Percentiles rank a stretch among this genome's conserved stretches.
These are phyloP conservation scores for Lepidothrix coronata DNA, from an alignment of 2,113 vertebrate genomes.

Conservation along the genomic window DNA sequence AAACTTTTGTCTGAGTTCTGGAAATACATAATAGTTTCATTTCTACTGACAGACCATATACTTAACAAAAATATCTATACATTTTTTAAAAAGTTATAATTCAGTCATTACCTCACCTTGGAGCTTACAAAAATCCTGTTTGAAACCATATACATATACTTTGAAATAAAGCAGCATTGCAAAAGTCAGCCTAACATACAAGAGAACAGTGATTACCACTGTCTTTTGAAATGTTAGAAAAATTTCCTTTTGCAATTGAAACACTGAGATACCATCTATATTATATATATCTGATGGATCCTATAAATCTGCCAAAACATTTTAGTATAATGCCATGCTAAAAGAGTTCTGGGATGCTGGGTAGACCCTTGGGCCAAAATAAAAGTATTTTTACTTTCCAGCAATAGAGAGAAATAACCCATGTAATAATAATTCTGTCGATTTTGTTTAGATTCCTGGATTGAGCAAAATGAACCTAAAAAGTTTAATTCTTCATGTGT, in stretches of 20 bases:
- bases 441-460: neutral
- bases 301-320: neutral
- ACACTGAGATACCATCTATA: neutral
- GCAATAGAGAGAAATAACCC: neutral
- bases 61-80: neutral
- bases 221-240: neutral
- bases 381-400: neutral
- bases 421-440: neutral
- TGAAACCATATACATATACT: neutral
- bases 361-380: neutral
- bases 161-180: neutral
- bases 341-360: neutral
- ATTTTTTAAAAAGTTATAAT: neutral
- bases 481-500: neutral
- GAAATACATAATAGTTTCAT: neutral
- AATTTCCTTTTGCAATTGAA: neutral
- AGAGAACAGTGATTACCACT: neutral
- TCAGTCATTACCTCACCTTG: neutral
- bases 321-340: neutral
- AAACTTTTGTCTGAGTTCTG: neutral
- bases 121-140: neutral
- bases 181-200: neutral
- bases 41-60: neutral
- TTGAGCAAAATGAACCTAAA: neutral
- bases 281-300: neutral